Evolutionary conservation across 53 echinoderm and acorn worm species (phyloP), one percentile per base, ranked within the genome.

Genomic region (Crossaster papposus): DNA sequence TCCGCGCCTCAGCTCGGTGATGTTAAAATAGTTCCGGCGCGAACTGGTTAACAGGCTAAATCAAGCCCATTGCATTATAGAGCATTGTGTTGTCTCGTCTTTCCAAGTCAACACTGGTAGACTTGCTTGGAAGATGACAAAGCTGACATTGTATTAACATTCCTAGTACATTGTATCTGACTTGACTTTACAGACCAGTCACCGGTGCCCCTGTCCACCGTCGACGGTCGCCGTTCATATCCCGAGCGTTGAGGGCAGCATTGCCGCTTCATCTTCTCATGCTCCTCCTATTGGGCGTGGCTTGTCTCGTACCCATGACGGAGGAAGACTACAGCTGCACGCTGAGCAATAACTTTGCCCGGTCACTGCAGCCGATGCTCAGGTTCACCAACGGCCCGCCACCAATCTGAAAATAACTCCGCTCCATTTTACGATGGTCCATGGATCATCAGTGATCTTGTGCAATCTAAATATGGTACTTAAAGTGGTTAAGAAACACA

Each of bases 301-400:
- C 99, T 22, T 99, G 99, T 64, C 94, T 99, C 83, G 93, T 99
- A 12, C 99, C 99, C 30, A 93, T 99, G 95, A 93, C 99, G 7
- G 99, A 96, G 80, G 99, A 99, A 26, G 99, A 98, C 81, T 98
- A 96, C 88, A 96, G 99, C 90, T 99, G 99, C 79, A 72, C 93
- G 28, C 89, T 99, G 38, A 89, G 92, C 81, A 99, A 99, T 86
- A 99, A 96, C 95, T 96, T 99, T 95, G 99, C 99, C 83, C 91
- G 94, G 35, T 99, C 99, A 18, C 79, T 96, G 23, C 95, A 94
- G 79, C 94, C 99, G 14, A 99, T 99, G 99, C 85, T 99, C 33
- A 92, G 92, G 70, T 99, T 96, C 83, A 94, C 99, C 83, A 94
- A 99, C 29, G 99, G 99, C 50, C 99, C 99, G 6, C 99, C 99